Evolutionary conservation across 2,888 invertebrate genomes (phyloP).

Genomic region (Chaitophorus viminalis): DNA sequence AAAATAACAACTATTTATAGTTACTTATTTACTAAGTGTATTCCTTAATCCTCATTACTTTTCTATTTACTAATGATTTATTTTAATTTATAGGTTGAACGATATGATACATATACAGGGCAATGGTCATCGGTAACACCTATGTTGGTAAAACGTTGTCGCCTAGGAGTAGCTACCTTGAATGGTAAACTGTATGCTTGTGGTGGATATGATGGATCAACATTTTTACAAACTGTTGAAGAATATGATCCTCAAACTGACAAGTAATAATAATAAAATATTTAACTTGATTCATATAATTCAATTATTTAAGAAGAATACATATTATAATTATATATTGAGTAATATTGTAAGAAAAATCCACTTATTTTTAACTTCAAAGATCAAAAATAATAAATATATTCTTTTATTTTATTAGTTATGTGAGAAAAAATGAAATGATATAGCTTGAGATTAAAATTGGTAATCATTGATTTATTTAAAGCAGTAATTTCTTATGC

Average conservation of each 20-base stretch:
- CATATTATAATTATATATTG: neutral
- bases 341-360: too few species aligned
- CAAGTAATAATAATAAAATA: slow-evolving; percentile 69
- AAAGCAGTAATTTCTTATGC: too few species aligned
- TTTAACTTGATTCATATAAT: neutral
- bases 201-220: slow-evolving; percentile 86
- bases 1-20: too few species aligned
- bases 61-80: neutral
- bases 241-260: slow-evolving; percentile 80
- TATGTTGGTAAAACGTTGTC: slow-evolving; percentile 84
- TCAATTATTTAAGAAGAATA: neutral
- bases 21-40: too few species aligned
- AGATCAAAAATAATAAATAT: too few species aligned
- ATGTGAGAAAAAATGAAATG: too few species aligned
- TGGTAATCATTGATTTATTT: too few species aligned
- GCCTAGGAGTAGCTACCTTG: slow-evolving; percentile 83
- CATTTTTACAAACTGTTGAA: slow-evolving; percentile 84
- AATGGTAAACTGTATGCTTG: slow-evolving; percentile 85
- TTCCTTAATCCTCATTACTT: too few species aligned
- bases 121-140: slow-evolving; percentile 80
- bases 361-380: too few species aligned
- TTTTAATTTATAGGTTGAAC: slow-evolving; percentile 72
- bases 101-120: slow-evolving; percentile 79
- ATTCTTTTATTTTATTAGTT: too few species aligned
- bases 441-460: too few species aligned